These are phyloP conservation scores for Palythoa grandiflora DNA, from an alignment of 92 coral and sea anemone species.

Conservation along the genomic window DNA sequence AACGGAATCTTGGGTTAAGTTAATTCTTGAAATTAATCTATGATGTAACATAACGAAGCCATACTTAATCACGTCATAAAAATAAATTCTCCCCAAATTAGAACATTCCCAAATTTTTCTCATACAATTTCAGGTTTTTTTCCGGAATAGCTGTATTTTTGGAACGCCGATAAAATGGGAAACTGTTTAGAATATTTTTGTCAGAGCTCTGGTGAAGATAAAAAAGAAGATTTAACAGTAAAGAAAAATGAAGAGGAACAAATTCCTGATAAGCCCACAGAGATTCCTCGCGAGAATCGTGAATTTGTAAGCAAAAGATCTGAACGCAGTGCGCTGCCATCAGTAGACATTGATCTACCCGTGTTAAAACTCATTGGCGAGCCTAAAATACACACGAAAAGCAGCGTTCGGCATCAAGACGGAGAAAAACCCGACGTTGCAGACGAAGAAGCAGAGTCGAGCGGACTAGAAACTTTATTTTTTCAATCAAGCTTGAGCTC, in stretches of 20 bases:
- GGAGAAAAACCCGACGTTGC: neutral
- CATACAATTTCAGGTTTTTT: neutral
- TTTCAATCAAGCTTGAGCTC: neutral
- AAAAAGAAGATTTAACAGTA: neutral
- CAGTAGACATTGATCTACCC: constrained; percentile 14
- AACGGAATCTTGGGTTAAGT: neutral
- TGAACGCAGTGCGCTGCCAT: neutral
- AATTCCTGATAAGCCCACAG: neutral
- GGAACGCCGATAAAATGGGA: constrained; percentile 1
- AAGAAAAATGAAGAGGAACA: neutral
- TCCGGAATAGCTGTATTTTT: neutral
- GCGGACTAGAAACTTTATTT: neutral
- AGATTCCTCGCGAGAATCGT: neutral
- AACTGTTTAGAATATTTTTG: constrained; percentile 3
- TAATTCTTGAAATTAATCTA: neutral
- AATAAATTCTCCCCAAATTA: neutral
- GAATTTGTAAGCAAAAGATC: neutral
- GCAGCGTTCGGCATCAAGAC: neutral
- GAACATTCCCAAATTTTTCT: neutral
- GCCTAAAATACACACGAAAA: neutral
- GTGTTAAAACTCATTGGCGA: neutral
- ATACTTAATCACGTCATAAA: neutral
- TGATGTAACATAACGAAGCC: neutral
- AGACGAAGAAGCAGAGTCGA: neutral
- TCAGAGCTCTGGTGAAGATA: neutral